Percentiles rank a stretch among this genome's conserved stretches.
These are phyloP conservation scores for Aphis gossypii DNA, from an alignment of 1,140 invertebrate species.

Conservation along the genomic window DNA sequence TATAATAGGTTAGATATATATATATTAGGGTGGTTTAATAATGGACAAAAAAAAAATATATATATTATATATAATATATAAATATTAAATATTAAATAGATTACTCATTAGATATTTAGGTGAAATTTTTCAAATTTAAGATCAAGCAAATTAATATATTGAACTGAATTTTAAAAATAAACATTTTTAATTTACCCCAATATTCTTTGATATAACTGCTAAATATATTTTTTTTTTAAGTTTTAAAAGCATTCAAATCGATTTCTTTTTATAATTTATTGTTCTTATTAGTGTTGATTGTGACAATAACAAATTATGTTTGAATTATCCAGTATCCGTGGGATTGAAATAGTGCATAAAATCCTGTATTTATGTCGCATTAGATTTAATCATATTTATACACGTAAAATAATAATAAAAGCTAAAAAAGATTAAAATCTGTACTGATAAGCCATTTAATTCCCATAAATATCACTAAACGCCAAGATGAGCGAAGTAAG, in stretches of 20 bases:
- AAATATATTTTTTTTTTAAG: background rate
- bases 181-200: background rate
- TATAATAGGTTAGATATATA: too few species aligned
- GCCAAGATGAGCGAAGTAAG: too few species aligned
- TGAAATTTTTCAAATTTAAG: too few species aligned
- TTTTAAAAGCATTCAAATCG: background rate
- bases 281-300: background rate
- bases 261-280: background rate
- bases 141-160: background rate
- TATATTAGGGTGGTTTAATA: too few species aligned
- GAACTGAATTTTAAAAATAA: background rate
- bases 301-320: background rate
- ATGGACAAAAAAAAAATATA: too few species aligned
- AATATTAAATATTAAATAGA: background rate
- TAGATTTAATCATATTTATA: background rate
- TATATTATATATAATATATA: background rate
- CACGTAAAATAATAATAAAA: background rate
- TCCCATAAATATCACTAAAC: too few species aligned
- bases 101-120: background rate
- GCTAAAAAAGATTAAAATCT: too few species aligned
- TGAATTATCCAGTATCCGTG: background rate
- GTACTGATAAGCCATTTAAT: too few species aligned
- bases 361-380: background rate
- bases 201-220: background rate
- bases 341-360: background rate